Conservation (phyloP, 2,888 invertebrate genomes). For the Heteromurus nitidus region DNA sequence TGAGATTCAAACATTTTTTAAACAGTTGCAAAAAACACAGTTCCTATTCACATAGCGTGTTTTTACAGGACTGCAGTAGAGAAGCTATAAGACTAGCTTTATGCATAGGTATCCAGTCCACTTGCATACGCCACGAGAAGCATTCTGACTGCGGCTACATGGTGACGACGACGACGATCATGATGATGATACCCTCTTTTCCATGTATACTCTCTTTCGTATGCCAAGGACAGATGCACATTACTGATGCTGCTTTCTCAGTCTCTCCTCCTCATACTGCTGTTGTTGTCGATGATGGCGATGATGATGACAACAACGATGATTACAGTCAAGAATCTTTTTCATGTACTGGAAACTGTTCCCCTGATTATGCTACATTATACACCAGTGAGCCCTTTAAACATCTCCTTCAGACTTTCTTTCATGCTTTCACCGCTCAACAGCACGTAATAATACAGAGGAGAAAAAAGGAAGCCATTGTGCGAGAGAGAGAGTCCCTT, state of each 20-base stretch:
- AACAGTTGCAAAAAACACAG: no score
- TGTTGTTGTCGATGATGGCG: constrained; percentile 15
- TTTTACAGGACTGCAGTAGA: no score
- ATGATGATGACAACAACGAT: constrained; percentile 17
- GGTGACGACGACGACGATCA: background rate
- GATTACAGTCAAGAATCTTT: constrained; percentile 37
- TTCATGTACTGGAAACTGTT: constrained; percentile 44
- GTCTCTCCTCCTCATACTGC: background rate
- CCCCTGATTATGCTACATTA: constrained; percentile 42
- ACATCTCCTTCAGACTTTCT: constrained; percentile 29
- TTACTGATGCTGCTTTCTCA: background rate
- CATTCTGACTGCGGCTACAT: no score
- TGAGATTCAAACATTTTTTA: no score
- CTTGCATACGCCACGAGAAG: no score
- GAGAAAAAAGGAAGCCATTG: background rate
- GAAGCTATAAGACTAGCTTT: no score
- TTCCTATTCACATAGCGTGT: no score
- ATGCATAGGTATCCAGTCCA: no score
- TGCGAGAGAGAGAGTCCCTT: background rate
- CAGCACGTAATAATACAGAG: background rate
- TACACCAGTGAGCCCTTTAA: constrained; percentile 56
- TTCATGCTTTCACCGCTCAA: background rate
- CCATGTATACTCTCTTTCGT: no score
- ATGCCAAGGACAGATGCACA: background rate
- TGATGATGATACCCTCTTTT: constrained; percentile 4